These are phyloP conservation scores for Pseudomyrmex pallidus DNA, from an alignment of 1,140 invertebrate species.

Conservation along the genomic window DNA sequence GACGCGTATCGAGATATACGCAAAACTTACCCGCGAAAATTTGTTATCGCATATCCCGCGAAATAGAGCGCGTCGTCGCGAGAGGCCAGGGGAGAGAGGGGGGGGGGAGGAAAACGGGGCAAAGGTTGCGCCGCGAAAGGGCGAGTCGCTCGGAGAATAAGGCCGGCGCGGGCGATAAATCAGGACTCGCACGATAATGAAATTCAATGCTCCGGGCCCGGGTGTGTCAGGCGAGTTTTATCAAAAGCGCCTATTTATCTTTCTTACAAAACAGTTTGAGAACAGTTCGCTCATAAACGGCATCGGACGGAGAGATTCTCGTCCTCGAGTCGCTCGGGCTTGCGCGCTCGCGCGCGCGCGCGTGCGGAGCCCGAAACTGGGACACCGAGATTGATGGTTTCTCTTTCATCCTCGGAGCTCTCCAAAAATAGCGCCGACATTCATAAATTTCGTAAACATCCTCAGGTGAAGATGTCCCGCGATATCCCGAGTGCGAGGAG, in stretches of 20 bases:
- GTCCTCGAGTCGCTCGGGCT: constrained; percentile 30
- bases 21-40: constrained; percentile 3
- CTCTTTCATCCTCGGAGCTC: constrained; percentile 57
- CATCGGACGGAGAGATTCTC: constrained; percentile 58
- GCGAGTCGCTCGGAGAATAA: constrained; percentile 17
- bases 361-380: constrained; percentile 45
- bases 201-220: constrained; percentile 63
- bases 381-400: constrained; percentile 69
- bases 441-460: constrained; percentile 70
- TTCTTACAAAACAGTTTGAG: constrained; percentile 73
- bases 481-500: not conserved
- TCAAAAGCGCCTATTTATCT: constrained; percentile 73
- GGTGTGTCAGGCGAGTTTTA: constrained; percentile 65
- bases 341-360: not conserved
- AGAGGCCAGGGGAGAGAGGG: not conserved
- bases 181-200: constrained; percentile 66
- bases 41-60: constrained; percentile 32
- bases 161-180: constrained; percentile 62
- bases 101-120: too few relatives aligned
- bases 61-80: constrained; percentile 23
- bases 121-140: not conserved
- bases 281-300: constrained; percentile 72
- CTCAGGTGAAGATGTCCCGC: constrained; percentile 50
- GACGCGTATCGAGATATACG: not conserved
- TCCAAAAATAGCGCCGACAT: constrained; percentile 60